phyloP scores from a whole-genome alignment of 2,113 vertebrate genomes.

The human (Homo sapiens) region DNA sequence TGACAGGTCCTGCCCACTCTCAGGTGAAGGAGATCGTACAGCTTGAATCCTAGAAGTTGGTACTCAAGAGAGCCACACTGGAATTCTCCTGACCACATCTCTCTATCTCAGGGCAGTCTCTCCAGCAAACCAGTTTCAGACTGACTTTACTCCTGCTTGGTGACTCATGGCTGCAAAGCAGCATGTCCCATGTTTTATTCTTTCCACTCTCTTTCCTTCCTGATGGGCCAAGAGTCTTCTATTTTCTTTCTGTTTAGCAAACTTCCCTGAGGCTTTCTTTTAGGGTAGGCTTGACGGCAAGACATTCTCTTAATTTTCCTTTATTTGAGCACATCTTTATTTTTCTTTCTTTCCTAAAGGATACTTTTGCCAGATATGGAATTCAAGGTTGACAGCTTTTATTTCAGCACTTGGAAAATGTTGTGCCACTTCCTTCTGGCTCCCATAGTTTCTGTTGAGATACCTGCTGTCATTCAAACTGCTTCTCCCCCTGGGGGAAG shows the following conservation, averaged over 20 bases:
- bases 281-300: neutral
- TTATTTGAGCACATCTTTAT: no score
- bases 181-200: accelerated
- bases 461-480: neutral
- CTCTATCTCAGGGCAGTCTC: accelerated
- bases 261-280: neutral
- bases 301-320: accelerated
- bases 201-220: neutral
- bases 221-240: no score
- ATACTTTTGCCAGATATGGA: neutral
- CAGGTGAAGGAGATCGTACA: accelerated
- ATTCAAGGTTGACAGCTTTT: neutral
- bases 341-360: neutral
- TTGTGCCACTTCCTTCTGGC: no score
- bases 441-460: neutral
- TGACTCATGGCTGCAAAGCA: neutral
- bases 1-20: neutral
- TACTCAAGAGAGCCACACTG: no score
- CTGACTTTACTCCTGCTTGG: accelerated
- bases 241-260: neutral
- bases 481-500: accelerated
- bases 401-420: neutral
- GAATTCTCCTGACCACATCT: accelerated
- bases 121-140: neutral
- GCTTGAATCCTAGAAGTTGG: accelerated